Evolutionary conservation across 30 jellyfish, hydroid and myxozoan species (phyloP).

Genomic region (Aurelia coerulea): DNA sequence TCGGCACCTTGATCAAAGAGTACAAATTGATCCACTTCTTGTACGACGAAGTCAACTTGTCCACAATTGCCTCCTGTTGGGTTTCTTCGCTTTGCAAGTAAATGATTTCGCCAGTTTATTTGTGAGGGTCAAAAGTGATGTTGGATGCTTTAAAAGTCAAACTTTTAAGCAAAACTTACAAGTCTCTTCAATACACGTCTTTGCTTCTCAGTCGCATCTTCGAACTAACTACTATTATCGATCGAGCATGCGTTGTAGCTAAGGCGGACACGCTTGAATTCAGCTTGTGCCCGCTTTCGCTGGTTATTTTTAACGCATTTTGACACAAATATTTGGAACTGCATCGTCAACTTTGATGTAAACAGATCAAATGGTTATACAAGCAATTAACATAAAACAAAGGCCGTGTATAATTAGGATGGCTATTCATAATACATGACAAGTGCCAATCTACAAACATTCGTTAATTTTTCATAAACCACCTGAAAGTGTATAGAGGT

Average conservation of each 20-base stretch:
- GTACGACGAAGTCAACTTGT: too few species aligned
- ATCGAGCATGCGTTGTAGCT: neutral
- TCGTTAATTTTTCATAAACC: conserved; percentile 27
- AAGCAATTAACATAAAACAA: conserved; percentile 18
- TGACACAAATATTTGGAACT: conserved; percentile 10
- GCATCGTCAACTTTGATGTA: conserved; percentile 21
- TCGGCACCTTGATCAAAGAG: too few species aligned
- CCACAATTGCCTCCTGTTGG: too few species aligned
- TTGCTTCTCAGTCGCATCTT: too few species aligned
- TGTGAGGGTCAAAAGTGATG: too few species aligned
- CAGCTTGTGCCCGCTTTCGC: conserved; percentile 47
- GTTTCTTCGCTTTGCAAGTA: too few species aligned
- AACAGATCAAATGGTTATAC: conserved; percentile 69
- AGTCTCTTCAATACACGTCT: too few species aligned
- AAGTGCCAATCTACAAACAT: conserved; percentile 51
- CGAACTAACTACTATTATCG: neutral
- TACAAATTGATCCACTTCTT: too few species aligned
- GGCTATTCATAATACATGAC: conserved; percentile 8
- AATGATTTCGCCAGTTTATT: too few species aligned
- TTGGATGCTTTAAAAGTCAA: too few species aligned
- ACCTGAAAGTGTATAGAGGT: conserved; percentile 15
- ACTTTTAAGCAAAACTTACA: too few species aligned
- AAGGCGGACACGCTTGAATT: neutral
- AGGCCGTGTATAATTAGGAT: conserved; percentile 2
- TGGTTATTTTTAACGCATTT: conserved; percentile 14